Percentiles rank a stretch among this genome's conserved stretches.
Conservation (phyloP, 1,140 invertebrate species). For the Mya arenaria region DNA sequence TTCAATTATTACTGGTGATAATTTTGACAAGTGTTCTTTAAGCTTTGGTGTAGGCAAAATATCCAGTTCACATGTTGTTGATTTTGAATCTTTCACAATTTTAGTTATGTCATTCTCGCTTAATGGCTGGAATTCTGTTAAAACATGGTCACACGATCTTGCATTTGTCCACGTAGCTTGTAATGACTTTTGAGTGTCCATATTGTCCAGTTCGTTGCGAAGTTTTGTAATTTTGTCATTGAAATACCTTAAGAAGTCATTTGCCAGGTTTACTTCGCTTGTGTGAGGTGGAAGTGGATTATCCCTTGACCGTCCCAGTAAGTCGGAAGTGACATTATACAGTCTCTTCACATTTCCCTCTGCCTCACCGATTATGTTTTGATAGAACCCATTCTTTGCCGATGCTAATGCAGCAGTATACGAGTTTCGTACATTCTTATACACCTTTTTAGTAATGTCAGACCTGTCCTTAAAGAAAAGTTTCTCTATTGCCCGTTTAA, state of each 20-base stretch:
- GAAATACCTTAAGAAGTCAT: conserved; percentile 18
- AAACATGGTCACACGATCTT: too few relatives aligned
- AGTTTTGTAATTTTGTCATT: neutral
- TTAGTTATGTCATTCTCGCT: neutral
- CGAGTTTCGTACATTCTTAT: conserved; percentile 15
- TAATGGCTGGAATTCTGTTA: neutral
- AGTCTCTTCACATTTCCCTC: conserved; percentile 25
- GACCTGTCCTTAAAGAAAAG: conserved; percentile 3
- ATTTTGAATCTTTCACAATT: neutral
- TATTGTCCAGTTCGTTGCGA: conserved; percentile 19
- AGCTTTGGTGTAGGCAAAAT: too few relatives aligned
- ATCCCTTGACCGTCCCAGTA: neutral
- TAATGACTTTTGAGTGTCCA: too few relatives aligned
- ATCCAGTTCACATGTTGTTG: too few relatives aligned
- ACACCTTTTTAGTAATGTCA: neutral
- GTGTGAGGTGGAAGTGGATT: conserved; percentile 10
- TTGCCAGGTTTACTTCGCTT: neutral
- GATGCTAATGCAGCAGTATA: neutral
- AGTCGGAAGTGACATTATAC: conserved; percentile 2
- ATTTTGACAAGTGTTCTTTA: neutral
- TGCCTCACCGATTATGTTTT: conserved; percentile 1
- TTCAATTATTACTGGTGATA: conserved; percentile 6
- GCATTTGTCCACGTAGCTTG: too few relatives aligned
- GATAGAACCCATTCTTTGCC: neutral
- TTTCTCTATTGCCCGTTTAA: conserved; percentile 13